Percentiles rank a stretch among this genome's conserved stretches.
phyloP scores from a whole-genome alignment of 2,888 invertebrate genomes.

The Apamea epomidion region DNA sequence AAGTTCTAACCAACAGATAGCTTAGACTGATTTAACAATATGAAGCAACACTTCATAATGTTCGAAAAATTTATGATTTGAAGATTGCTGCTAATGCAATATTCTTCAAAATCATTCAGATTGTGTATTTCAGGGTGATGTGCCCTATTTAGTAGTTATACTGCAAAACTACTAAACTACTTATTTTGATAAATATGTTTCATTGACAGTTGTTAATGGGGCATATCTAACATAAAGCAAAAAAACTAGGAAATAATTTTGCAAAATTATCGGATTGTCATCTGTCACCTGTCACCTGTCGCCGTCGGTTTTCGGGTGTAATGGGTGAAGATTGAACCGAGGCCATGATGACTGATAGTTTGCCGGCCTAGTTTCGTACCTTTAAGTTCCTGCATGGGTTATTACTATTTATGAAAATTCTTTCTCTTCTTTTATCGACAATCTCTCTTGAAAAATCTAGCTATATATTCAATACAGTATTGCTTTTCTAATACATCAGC shows the following conservation, averaged over 20 bases:
- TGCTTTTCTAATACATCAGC: neutral
- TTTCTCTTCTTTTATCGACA: neutral
- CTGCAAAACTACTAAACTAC: no score
- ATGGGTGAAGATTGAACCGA: neutral
- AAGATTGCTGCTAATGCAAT: no score
- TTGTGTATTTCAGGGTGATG: no score
- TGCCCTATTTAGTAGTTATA: neutral
- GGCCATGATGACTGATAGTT: neutral
- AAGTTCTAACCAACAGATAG: no score
- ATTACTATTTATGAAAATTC: no score
- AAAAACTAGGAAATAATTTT: neutral
- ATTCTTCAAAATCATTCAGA: no score
- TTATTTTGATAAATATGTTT: no score
- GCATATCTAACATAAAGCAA: neutral
- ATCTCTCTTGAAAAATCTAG: no score
- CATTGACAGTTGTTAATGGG: no score
- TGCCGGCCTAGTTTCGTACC: neutral
- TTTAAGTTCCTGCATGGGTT: neutral
- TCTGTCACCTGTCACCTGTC: neutral
- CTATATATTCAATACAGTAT: neutral
- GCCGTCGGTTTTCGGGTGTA: neutral
- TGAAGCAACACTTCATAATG: no score
- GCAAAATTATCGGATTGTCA: neutral
- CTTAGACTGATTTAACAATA: no score
- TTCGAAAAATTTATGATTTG: no score